Base-by-base conservation (phyloP, 1,140 invertebrate species). In the Drosophila neocordata region DNA sequence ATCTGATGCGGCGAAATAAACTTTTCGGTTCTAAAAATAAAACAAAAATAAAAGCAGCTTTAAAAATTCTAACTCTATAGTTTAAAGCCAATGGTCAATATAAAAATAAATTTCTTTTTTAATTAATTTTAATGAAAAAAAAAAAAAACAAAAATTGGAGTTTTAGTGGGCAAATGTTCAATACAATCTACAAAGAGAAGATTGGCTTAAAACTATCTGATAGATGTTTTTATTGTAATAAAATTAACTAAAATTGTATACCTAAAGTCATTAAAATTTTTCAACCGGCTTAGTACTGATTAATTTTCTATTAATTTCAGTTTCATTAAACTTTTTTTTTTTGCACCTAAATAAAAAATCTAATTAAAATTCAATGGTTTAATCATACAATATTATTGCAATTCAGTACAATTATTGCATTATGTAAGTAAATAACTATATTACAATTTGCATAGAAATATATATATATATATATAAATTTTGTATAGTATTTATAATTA, bases 111-210 rank as follows among this genome's bases (percentile, higher is more conserved):
- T 88, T 88, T 88, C 83, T 73, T 79, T 79, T 89, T 88, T 83
- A 83, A 88, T 88, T 83, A 88, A 88, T 77, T 88, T 88, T 71
- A n/a, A n/a, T n/a, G n/a, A n/a, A n/a, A n/a, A n/a, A n/a, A n/a
- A n/a, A n/a, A n/a, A n/a, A n/a, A n/a, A n/a, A n/a, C n/a, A n/a
- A n/a, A n/a, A n/a, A n/a, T n/a, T n/a, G n/a, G n/a, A n/a, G n/a
- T n/a, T n/a, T n/a, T n/a, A n/a, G n/a, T n/a, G n/a, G n/a, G n/a
- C n/a, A n/a, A n/a, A n/a, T n/a, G n/a, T n/a, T n/a, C n/a, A n/a
- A n/a, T n/a, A n/a, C n/a, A n/a, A n/a, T n/a, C n/a, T n/a, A n/a
- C n/a, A n/a, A n/a, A n/a, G n/a, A n/a, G n/a, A n/a, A n/a, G n/a
- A n/a, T n/a, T n/a, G n/a, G n/a, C n/a, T 24, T 2, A 24, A 24